Conservation (phyloP, 2,113 vertebrate genomes). For the Neogobius melanostomus region DNA sequence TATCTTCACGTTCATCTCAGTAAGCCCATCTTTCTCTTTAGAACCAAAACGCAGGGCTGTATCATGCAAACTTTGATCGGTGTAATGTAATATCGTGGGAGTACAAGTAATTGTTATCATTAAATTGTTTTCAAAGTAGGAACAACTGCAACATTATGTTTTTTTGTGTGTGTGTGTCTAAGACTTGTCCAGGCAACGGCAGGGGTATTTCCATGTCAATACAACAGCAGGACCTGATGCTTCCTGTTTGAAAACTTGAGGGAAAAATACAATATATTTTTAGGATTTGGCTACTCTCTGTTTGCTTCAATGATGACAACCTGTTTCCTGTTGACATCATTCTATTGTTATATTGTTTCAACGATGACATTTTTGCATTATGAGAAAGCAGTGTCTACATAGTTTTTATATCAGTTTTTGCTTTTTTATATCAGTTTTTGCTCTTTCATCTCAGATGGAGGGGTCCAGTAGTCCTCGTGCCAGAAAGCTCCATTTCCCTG, state of each 20-base stretch:
- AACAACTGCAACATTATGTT: too few relatives aligned
- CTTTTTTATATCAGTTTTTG: background rate
- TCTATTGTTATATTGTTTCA: constrained; percentile 66
- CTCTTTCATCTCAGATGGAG: constrained; percentile 76
- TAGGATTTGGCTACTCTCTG: constrained; percentile 17
- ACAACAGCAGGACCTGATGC: constrained; percentile 56
- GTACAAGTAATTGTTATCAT: background rate
- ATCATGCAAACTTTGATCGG: background rate
- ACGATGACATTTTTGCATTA: constrained; percentile 7
- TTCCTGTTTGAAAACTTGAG: constrained; percentile 69
- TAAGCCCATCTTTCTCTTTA: background rate
- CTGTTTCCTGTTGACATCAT: constrained; percentile 71
- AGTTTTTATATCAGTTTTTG: background rate
- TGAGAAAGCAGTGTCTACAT: background rate
- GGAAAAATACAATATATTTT: constrained; percentile 24
- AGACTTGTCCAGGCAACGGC: constrained; percentile 23
- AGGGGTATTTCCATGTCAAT: constrained; percentile 57
- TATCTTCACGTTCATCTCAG: too few relatives aligned
- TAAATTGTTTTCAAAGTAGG: background rate
- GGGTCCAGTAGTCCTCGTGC: constrained; percentile 89
- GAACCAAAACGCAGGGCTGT: background rate
- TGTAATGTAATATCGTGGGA: background rate
- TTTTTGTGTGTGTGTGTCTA: background rate
- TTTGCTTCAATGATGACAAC: constrained; percentile 59
- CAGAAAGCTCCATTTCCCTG: constrained; percentile 89